Base-by-base conservation (phyloP, 2,113 vertebrate genomes). In the Callionymus lyra region DNA sequence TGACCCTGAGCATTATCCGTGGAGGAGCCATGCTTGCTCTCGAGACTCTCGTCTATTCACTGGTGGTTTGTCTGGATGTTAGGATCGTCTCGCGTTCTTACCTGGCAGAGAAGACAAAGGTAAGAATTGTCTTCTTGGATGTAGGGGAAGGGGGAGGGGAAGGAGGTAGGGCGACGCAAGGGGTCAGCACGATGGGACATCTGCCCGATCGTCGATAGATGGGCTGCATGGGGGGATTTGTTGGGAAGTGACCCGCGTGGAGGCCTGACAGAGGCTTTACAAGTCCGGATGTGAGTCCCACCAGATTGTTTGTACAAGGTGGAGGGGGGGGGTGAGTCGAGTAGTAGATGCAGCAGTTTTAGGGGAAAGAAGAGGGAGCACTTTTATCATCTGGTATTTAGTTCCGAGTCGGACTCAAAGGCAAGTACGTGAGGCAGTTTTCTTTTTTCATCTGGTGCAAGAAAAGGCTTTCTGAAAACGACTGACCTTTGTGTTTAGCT, bases 321-420 rank as follows among this genome's bases (percentile, higher is more conserved):
- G 0, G 39, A 27, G 21, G 40, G 49, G 37, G 41, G 13, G 41
- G 64, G 38, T 37, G 38, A 54, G n/a, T n/a, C n/a, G n/a, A n/a
- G n/a, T n/a, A n/a, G n/a, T 27, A 27, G 21, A 27, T 27, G 21
- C 16, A 33, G 16, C 12, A 33, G 31, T 27, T 27, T 27, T 11
- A 44, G 27, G 16, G 17, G 21, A 34, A 53, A 63, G 71, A 56
- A 47, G 51, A 41, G 68, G 61, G 48, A 21, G 34, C 47, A 8
- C 48, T 77, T n/a, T 71, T 84, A 79, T 77, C 58, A 81, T 53
- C 54, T 68, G 41, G 32, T 68, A 42, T 77, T 82, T 56, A 47
- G 53, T 70, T 63, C 54, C 53, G 31, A 44, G 44, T 65, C 65
- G 73, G 48, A 65, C 47, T 62, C 60, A 63, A 78, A 83, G 63